Conservation (phyloP, 2,888 invertebrate genomes). For the Nineta flava region DNA sequence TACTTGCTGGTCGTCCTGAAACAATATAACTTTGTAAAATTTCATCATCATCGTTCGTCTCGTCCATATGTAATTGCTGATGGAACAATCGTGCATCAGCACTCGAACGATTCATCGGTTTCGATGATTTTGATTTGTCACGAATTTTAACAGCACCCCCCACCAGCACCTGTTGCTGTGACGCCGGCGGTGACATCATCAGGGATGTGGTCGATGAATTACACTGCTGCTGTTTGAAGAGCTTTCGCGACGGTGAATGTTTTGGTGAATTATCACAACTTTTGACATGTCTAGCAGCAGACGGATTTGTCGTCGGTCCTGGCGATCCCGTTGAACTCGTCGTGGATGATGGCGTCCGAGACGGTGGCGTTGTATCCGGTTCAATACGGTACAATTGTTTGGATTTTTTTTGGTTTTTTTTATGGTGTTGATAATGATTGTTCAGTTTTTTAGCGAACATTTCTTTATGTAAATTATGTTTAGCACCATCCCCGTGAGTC, state of each 20-base stretch:
- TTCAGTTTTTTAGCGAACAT: too few relatives aligned
- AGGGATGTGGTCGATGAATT: neutral
- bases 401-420: too few relatives aligned
- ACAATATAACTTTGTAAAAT: conserved; percentile 16
- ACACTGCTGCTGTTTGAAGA: too few relatives aligned
- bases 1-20: conserved; percentile 6
- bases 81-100: conserved; percentile 25
- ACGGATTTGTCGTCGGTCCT: too few relatives aligned
- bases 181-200: neutral
- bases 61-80: conserved; percentile 24
- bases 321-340: too few relatives aligned
- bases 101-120: conserved; percentile 14
- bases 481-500: too few relatives aligned
- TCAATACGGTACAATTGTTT: too few relatives aligned
- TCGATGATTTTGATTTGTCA: conserved; percentile 17
- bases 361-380: too few relatives aligned
- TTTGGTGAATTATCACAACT: conserved; percentile 20
- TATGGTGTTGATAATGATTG: too few relatives aligned
- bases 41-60: conserved; percentile 19
- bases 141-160: conserved; percentile 4
- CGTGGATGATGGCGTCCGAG: too few relatives aligned
- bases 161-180: neutral
- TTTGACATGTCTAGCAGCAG: too few relatives aligned
- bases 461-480: too few relatives aligned
- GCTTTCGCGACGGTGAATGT: conserved; percentile 6